These are phyloP conservation scores for Lepidurus couesii DNA, from an alignment of 1,140 invertebrate genomes.

Conservation along the genomic window DNA sequence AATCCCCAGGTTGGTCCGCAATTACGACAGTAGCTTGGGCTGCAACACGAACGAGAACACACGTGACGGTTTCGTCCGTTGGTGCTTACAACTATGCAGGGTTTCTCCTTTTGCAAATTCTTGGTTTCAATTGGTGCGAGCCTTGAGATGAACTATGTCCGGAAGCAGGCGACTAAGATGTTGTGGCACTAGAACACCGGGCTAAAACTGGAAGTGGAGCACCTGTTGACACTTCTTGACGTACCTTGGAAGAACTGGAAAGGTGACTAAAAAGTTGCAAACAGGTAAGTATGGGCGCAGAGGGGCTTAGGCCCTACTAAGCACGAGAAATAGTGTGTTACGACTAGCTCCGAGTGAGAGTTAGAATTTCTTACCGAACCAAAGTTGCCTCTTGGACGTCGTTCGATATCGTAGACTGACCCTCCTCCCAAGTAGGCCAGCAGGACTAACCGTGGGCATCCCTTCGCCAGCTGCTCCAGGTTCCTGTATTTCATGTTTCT, in stretches of 20 bases:
- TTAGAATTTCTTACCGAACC: background rate
- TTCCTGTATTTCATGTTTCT: background rate
- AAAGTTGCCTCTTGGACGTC: background rate
- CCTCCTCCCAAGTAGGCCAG: slow-evolving; percentile 14
- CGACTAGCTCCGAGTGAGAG: background rate
- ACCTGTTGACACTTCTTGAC: slow-evolving; percentile 5
- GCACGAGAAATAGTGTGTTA: background rate
- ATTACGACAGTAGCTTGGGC: too few species aligned
- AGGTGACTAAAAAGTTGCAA: background rate
- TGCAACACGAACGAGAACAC: too few species aligned
- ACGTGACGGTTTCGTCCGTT: too few species aligned
- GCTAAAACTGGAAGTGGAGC: background rate
- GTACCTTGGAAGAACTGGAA: background rate
- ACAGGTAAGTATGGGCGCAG: background rate
- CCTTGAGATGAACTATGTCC: background rate
- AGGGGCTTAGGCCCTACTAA: slow-evolving; percentile 9
- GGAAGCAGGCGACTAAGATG: background rate
- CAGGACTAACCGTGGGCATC: background rate
- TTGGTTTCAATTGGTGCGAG: background rate
- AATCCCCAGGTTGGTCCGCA: too few species aligned
- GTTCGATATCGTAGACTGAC: background rate
- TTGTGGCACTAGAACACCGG: background rate
- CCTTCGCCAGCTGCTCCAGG: background rate
- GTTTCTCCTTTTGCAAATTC: too few species aligned
- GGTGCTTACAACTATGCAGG: too few species aligned